Percentiles rank a stretch among this genome's conserved stretches.
Conservation (phyloP, 2,888 invertebrate genomes). For the Panzeria rudis region DNA sequence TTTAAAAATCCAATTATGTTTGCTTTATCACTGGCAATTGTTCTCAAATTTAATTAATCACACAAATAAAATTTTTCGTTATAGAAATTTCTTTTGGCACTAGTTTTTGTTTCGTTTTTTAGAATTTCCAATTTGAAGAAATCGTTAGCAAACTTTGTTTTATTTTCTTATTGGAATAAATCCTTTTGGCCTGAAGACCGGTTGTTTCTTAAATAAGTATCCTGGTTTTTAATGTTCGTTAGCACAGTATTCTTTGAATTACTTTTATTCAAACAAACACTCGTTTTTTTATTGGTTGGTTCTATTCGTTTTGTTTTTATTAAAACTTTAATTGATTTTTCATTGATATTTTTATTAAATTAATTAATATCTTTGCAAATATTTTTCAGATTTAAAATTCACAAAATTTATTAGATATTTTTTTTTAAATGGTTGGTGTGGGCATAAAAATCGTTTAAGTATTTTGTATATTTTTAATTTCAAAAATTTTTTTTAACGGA, state of each 20-base stretch:
- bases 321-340: conserved; percentile 45
- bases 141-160: conserved; percentile 9
- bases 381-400: conserved; percentile 27
- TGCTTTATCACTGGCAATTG: conserved; percentile 10
- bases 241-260: conserved; percentile 7
- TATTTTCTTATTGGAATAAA: conserved; percentile 15
- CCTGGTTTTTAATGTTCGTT: conserved; percentile 24
- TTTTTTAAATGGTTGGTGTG: conserved; percentile 2
- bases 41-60: conserved; percentile 7
- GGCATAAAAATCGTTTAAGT: conserved; percentile 22
- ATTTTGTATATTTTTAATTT: conserved; percentile 35
- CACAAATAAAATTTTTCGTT: conserved; percentile 10
- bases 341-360: conserved; percentile 40
- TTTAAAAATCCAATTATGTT: conserved; percentile 62
- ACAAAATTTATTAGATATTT: conserved; percentile 48
- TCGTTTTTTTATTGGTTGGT: conserved; percentile 7
- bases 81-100: conserved; percentile 19
- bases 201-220: conserved; percentile 14
- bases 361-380: conserved; percentile 36
- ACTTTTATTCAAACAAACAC: conserved; percentile 8
- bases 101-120: conserved; percentile 26
- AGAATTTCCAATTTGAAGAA: neutral
- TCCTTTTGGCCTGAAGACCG: conserved; percentile 21
- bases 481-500: conserved; percentile 49
- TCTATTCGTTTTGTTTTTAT: conserved; percentile 24